Evolutionary conservation across 2,113 vertebrate species (phyloP).

Genomic region (Daphoenositta chrysoptera): DNA sequence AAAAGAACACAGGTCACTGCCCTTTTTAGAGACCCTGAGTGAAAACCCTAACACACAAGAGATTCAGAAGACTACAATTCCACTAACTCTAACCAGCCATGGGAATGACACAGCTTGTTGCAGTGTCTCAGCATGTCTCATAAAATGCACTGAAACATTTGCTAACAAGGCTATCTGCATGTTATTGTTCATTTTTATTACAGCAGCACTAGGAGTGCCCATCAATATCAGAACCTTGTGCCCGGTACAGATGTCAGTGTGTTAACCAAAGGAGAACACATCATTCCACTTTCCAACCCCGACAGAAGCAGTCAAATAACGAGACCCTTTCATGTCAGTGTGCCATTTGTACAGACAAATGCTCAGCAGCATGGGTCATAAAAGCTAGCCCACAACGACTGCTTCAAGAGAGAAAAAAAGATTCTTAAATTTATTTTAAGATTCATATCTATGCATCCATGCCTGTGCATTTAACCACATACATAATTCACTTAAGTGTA

Average conservation of each 20-base stretch:
- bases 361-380: background rate
- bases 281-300: background rate
- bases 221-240: background rate
- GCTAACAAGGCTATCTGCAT: background rate
- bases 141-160: background rate
- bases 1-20: background rate
- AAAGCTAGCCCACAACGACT: background rate
- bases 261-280: background rate
- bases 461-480: conserved; percentile 46
- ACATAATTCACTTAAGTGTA: conserved; percentile 54
- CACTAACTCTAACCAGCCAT: background rate
- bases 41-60: background rate
- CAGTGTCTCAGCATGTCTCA: background rate
- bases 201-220: background rate
- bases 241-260: background rate
- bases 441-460: conserved; percentile 50
- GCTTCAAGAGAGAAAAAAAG: background rate
- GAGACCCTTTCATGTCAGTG: background rate
- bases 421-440: conserved; percentile 41
- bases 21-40: background rate
- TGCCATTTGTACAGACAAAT: background rate
- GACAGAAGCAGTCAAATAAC: background rate
- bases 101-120: background rate
- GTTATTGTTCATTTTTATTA: conserved; percentile 5
- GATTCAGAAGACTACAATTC: background rate